phyloP scores from a whole-genome alignment of 2,113 vertebrate genomes.

The Typhlomys cinereus region DNA sequence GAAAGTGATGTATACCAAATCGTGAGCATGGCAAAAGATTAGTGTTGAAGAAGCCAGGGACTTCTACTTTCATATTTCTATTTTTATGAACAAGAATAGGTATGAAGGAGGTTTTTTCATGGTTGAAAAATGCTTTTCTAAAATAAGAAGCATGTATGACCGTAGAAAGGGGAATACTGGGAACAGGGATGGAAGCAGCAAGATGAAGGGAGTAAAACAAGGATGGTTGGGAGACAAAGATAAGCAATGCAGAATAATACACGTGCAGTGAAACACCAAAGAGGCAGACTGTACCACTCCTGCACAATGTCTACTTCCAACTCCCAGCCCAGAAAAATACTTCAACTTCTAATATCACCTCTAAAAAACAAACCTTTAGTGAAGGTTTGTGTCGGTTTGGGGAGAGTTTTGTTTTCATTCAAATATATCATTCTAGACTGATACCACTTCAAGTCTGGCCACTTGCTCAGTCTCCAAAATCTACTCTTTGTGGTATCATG shows the following conservation, averaged over 20 bases:
- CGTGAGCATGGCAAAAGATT: not conserved
- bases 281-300: not conserved
- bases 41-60: not conserved
- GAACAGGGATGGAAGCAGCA: not conserved
- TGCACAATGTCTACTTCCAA: not conserved
- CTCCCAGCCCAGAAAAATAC: too few species aligned
- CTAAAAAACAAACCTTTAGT: not conserved
- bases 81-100: constrained; percentile 19
- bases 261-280: not conserved
- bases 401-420: constrained; percentile 23
- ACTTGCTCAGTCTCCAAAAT: not conserved
- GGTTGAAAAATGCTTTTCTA: constrained; percentile 42
- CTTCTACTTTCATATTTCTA: constrained; percentile 32
- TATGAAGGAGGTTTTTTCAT: constrained; percentile 52
- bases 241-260: not conserved
- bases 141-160: constrained; percentile 2
- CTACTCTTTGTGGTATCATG: not conserved
- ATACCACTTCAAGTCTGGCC: not conserved
- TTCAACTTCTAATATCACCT: constrained; percentile 36
- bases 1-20: not conserved
- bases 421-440: not conserved
- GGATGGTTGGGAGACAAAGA: not conserved
- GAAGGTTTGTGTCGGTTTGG: not conserved
- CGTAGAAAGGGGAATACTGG: not conserved
- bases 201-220: not conserved